Evolutionary conservation across 2,113 vertebrate genomes (phyloP), one percentile per base, ranked within the genome.

Genomic region (Megaceryle torquata): DNA sequence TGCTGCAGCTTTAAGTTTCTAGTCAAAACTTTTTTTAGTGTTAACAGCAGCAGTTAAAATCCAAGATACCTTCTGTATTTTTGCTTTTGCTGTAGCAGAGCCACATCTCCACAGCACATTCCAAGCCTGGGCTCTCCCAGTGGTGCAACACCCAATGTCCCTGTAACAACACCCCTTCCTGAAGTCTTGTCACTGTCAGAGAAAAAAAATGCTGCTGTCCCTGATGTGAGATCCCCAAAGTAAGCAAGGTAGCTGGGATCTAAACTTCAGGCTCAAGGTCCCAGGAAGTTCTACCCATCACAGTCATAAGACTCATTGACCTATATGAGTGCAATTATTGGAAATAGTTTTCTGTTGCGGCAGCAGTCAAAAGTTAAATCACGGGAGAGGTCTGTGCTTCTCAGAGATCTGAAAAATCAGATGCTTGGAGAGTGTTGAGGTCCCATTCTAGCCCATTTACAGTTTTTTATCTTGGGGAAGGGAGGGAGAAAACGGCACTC

Each of bases 141-240:
- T 1, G 1, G 16, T 74, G 18, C 1, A 1, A 14, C n/a, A n/a
- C 25, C 4, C 0, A 0, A 53, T 6, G 37, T 63, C 26, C 26
- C 33, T 28, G 13, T 31, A 9, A 37, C 26, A 70, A 26, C 26
- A 41, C 10, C 14, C 17, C 28, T 28, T 83, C 35, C 28, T 50
- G 56, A 70, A 71, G 12, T 22, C 39, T 70, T 14, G 0, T 59
- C 15, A 24, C 14, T 26, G 8, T 19, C 19, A 16, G 2, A 5
- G 8, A 15, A 70, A 35, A 88, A 35, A 88, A 56, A 53, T 6
- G 6, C 8, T 46, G 2, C 15, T 70, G 15, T 51, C 39, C 41
- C 33, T 72, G 11, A 50, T 25, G 12, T 0, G 4, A 68, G 26
- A 31, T 79, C 33, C 33, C 59, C 7, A 8, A 67, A 60, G 35